phyloP scores from a whole-genome alignment of 2,797 vertebrate genomes.

The Enteromius mattozi region DNA sequence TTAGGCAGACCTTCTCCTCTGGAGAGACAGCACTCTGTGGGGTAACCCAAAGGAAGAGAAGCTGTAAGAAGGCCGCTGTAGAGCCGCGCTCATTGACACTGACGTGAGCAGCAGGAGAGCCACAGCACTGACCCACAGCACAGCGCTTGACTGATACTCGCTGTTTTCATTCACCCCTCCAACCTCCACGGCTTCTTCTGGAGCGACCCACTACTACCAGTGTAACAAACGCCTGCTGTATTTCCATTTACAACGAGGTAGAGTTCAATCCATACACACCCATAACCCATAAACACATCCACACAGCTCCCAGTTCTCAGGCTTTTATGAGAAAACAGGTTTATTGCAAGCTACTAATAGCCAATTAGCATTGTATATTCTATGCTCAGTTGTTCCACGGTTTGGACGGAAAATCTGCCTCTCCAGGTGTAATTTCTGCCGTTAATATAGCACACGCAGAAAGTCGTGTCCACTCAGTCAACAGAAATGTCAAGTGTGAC shows the following conservation, averaged over 20 bases:
- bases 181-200: background rate
- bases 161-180: background rate
- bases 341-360: constrained; percentile 41
- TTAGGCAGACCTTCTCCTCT: constrained; percentile 38
- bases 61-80: background rate
- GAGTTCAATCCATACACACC: constrained; percentile 20
- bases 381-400: constrained; percentile 16
- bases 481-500: constrained; percentile 71
- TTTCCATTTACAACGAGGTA: background rate
- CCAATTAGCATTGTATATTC: constrained; percentile 53
- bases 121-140: background rate
- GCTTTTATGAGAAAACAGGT: constrained; percentile 40
- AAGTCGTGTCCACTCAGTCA: constrained; percentile 71
- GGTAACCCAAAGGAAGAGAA: constrained; percentile 36
- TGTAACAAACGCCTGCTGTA: background rate
- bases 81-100: background rate
- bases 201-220: background rate
- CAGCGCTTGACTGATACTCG: background rate
- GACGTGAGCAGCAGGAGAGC: background rate
- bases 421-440: constrained; percentile 70
- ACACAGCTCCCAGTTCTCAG: constrained; percentile 34
- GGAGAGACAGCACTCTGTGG: constrained; percentile 21
- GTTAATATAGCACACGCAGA: constrained; percentile 63
- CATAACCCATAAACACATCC: constrained; percentile 39
- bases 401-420: constrained; percentile 69